These are phyloP conservation scores for Nothocercus nigrocapillus DNA, from an alignment of 2,113 vertebrate genomes.

Conservation along the genomic window DNA sequence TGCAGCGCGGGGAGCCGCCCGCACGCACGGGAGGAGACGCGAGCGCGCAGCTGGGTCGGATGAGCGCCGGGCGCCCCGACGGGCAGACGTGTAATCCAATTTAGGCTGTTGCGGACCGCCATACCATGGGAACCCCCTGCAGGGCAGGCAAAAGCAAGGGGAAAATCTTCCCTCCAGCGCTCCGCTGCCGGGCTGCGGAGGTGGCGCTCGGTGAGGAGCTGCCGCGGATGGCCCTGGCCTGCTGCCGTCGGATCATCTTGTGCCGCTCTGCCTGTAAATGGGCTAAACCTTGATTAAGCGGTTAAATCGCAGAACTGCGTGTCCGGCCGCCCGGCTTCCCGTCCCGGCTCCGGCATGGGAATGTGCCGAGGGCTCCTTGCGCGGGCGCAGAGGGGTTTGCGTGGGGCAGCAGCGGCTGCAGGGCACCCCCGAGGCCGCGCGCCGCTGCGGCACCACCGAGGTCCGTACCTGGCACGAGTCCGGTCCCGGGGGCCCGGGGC, in stretches of 20 bases:
- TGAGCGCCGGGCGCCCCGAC: not conserved
- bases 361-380: not conserved
- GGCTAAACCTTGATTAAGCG: not conserved
- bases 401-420: not conserved
- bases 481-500: not conserved
- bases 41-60: not conserved
- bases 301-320: not conserved
- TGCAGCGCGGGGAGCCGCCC: not conserved
- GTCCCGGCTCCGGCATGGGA: not conserved
- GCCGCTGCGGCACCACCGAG: not conserved
- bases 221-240: not conserved
- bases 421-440: not conserved
- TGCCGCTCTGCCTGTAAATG: not conserved
- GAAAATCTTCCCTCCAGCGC: not conserved
- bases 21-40: not conserved
- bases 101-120: not conserved
- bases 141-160: accelerated
- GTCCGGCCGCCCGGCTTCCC: not conserved
- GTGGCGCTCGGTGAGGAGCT: not conserved
- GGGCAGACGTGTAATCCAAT: not conserved
- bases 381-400: not conserved
- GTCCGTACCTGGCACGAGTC: not conserved
- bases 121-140: accelerated
- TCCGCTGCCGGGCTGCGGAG: not conserved
- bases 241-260: not conserved